These are phyloP conservation scores for Micromesistius poutassou DNA, from an alignment of 2,797 vertebrate genomes.

Conservation along the genomic window DNA sequence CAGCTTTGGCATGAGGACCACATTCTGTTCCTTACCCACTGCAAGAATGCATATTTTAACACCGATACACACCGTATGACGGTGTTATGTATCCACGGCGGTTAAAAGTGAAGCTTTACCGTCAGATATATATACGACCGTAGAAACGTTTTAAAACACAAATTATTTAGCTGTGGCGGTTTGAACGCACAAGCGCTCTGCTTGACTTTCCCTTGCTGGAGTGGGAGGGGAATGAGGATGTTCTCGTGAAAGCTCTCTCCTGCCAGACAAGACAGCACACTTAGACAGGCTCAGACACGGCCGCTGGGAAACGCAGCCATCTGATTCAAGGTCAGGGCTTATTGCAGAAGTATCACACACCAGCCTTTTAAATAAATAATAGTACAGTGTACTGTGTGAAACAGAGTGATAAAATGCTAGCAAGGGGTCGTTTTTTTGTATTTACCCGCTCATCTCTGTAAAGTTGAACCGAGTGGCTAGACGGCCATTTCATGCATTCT, in stretches of 20 bases:
- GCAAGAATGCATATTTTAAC: background rate
- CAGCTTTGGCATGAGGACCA: background rate
- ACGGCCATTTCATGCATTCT: slow-evolving; percentile 24
- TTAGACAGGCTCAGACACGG: slow-evolving; percentile 16
- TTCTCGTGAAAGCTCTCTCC: slow-evolving; percentile 10
- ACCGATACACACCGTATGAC: background rate
- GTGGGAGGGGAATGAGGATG: background rate
- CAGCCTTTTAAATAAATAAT: too few relatives aligned
- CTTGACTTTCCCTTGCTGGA: background rate
- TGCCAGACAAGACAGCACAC: slow-evolving; percentile 1
- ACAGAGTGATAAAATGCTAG: too few relatives aligned
- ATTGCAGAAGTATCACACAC: too few relatives aligned
- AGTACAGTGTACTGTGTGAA: too few relatives aligned
- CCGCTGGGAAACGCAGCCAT: slow-evolving; percentile 13
- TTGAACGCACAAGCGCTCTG: background rate
- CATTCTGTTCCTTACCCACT: background rate
- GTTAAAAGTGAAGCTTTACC: background rate
- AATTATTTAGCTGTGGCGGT: background rate
- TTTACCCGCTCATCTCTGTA: too few relatives aligned
- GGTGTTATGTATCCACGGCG: background rate
- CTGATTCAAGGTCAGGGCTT: background rate
- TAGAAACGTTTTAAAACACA: background rate
- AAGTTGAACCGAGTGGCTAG: background rate
- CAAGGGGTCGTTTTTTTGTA: too few relatives aligned
- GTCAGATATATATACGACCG: background rate